A percentile compares a stretch with the other conserved stretches of the same genome.
These are phyloP conservation scores for Myxocyprinus asiaticus DNA, from an alignment of 2,113 vertebrate genomes.

Conservation along the genomic window DNA sequence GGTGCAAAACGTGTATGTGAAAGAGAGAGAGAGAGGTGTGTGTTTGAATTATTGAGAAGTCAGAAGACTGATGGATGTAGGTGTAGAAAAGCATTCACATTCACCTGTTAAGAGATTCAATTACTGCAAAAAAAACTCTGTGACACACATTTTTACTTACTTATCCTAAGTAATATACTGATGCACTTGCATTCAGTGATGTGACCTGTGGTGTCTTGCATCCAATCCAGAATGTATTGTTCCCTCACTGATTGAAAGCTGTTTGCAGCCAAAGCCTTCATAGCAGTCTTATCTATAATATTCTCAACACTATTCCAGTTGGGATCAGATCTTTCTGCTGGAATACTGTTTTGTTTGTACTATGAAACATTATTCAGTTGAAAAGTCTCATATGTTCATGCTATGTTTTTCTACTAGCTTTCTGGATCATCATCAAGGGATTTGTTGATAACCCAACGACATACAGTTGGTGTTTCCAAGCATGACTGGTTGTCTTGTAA, in stretches of 20 bases:
- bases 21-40: background rate
- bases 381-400: too few species aligned
- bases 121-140: background rate
- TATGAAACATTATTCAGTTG: too few species aligned
- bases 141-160: background rate
- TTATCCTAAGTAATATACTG: too few species aligned
- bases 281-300: background rate
- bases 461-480: background rate
- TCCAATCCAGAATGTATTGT: too few species aligned
- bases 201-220: too few species aligned
- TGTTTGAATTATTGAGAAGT: slow-evolving; percentile 35
- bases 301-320: background rate
- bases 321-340: too few species aligned
- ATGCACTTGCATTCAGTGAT: too few species aligned
- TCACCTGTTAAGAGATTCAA: slow-evolving; percentile 11
- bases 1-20: background rate
- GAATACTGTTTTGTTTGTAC: too few species aligned
- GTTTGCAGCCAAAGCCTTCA: too few species aligned
- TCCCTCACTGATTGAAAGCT: too few species aligned
- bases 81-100: background rate
- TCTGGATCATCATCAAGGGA: too few species aligned
- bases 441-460: background rate
- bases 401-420: too few species aligned
- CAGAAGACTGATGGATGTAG: slow-evolving; percentile 9
- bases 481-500: background rate